A percentile compares a stretch with the other conserved stretches of the same genome.
Evolutionary conservation across 1,140 invertebrate species (phyloP).

Genomic region (Microplitis demolitor): DNA sequence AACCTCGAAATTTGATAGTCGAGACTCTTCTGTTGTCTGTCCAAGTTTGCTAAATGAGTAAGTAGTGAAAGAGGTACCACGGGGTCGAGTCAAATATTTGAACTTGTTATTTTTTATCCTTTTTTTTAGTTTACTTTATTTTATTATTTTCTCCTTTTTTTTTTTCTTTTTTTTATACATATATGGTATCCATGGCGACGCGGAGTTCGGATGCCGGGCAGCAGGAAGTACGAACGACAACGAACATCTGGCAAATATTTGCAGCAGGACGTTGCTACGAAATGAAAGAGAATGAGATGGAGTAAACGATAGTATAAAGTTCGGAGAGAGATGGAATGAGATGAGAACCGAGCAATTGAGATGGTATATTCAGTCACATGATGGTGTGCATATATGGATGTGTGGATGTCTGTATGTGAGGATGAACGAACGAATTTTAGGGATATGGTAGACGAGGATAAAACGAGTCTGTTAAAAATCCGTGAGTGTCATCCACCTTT

Average conservation of each 20-base stretch:
- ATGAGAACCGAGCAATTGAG: no score
- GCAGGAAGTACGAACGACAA: constrained; percentile 9
- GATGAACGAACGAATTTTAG: neutral
- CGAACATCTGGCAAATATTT: constrained; percentile 37
- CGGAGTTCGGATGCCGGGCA: neutral
- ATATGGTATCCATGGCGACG: neutral
- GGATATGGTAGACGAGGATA: no score
- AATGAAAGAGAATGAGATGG: constrained; percentile 17
- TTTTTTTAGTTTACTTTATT: neutral
- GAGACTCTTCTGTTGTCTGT: neutral
- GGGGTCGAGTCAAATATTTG: neutral
- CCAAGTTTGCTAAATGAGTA: neutral
- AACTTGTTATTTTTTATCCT: neutral
- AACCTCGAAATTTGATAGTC: neutral
- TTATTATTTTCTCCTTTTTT: constrained; percentile 1
- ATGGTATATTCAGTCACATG: no score
- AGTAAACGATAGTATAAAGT: constrained; percentile 30
- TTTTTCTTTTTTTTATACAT: constrained; percentile 3
- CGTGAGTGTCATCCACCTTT: no score
- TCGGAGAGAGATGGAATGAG: constrained; percentile 25
- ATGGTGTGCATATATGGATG: constrained; percentile 8
- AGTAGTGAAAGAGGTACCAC: neutral
- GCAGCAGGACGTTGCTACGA: constrained; percentile 6
- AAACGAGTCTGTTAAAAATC: no score
- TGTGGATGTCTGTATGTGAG: neutral